phyloP scores from a whole-genome alignment of 2,797 vertebrate genomes.

The Lagodon rhomboides region DNA sequence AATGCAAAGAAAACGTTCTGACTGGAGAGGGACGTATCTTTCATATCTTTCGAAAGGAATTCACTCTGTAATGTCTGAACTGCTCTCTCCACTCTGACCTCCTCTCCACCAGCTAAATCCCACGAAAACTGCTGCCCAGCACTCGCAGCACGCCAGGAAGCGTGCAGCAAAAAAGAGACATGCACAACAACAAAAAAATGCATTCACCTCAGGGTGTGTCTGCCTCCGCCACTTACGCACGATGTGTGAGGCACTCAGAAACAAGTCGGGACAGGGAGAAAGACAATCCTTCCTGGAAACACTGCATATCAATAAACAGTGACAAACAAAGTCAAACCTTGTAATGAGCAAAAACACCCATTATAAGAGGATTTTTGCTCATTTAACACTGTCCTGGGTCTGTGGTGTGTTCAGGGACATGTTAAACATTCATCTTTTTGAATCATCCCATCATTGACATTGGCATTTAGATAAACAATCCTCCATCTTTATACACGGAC shows the following conservation, averaged over 20 bases:
- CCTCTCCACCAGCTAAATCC: background rate
- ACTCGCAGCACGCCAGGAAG: background rate
- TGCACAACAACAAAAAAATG: conserved; percentile 25
- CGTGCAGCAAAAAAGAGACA: conserved; percentile 7
- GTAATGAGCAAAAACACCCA: background rate
- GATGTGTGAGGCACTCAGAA: background rate
- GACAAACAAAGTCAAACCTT: background rate
- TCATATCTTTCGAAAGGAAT: too few relatives aligned
- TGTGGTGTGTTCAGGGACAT: background rate
- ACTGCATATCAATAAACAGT: conserved; percentile 13
- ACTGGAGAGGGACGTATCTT: too few relatives aligned
- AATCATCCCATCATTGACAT: too few relatives aligned
- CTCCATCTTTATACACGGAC: background rate
- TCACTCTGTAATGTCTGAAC: background rate
- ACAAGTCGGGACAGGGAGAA: conserved; percentile 56
- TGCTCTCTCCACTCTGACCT: background rate
- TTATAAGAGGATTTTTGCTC: fast-evolving
- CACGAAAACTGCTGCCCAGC: background rate
- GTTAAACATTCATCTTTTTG: background rate
- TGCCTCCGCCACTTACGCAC: background rate
- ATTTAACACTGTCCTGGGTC: background rate
- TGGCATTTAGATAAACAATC: background rate
- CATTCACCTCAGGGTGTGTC: conserved; percentile 70
- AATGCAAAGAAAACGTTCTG: too few relatives aligned
- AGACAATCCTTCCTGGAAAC: conserved; percentile 31